These are phyloP conservation scores for Heterocephalus glaber DNA, from an alignment of 2,113 vertebrate species.

Conservation along the genomic window DNA sequence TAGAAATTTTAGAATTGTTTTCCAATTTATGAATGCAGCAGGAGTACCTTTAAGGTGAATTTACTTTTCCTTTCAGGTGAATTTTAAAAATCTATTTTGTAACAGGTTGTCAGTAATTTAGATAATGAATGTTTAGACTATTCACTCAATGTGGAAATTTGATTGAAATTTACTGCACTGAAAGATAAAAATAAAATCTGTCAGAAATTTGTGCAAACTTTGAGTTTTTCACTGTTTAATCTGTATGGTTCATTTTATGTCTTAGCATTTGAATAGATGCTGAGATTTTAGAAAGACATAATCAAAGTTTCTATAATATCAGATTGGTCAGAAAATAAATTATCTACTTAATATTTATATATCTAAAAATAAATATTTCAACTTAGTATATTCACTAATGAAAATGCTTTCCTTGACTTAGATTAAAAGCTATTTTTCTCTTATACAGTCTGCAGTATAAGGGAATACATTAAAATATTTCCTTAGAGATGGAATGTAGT, in stretches of 20 bases:
- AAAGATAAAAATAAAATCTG: background rate
- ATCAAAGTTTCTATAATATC: background rate
- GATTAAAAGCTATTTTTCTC: constrained; percentile 3
- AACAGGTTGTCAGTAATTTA: constrained; percentile 25
- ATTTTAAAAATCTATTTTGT: background rate
- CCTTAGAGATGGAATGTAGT: background rate
- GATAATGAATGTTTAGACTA: background rate
- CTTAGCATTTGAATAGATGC: background rate
- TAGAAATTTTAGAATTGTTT: background rate
- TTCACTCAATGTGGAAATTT: background rate
- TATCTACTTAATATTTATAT: background rate
- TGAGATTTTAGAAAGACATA: background rate
- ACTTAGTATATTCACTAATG: background rate
- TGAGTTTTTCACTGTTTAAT: background rate
- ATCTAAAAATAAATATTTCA: constrained; percentile 22
- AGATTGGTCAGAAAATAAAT: background rate
- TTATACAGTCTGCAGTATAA: background rate
- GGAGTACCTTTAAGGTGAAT: background rate
- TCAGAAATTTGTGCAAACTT: background rate
- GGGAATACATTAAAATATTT: background rate
- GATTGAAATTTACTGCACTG: background rate
- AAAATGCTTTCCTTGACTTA: background rate
- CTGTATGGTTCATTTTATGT: background rate
- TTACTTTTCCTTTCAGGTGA: background rate
- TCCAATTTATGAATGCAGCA: background rate